phyloP scores from a whole-genome alignment of 2,797 vertebrate genomes.

The Lateolabrax maculatus region DNA sequence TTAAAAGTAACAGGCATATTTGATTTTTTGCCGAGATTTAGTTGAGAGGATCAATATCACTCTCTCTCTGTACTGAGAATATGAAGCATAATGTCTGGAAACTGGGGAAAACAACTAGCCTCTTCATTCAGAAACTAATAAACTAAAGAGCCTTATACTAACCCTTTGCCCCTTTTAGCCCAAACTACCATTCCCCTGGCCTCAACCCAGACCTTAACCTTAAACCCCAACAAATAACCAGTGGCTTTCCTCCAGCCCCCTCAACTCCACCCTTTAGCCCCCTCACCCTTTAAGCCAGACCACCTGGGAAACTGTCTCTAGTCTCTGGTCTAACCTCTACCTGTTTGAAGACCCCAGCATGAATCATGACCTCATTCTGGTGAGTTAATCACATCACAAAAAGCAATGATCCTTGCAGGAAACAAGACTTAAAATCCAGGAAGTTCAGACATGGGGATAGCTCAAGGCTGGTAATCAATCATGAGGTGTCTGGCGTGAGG shows the following conservation, averaged over 20 bases:
- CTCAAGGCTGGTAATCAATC: constrained; percentile 81
- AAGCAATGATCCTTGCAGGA: constrained; percentile 71
- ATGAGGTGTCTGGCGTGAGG: constrained; percentile 62
- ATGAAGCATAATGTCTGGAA: not conserved
- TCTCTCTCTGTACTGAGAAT: not conserved
- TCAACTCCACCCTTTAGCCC: constrained; percentile 13
- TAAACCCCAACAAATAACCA: constrained; percentile 26
- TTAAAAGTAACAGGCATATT: not conserved
- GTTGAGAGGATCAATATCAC: not conserved
- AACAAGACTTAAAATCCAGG: constrained; percentile 75
- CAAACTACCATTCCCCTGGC: not conserved
- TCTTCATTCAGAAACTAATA: constrained; percentile 6
- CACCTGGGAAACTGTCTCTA: constrained; percentile 64
- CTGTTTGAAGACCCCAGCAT: constrained; percentile 60
- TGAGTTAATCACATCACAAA: constrained; percentile 76
- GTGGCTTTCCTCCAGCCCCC: not conserved
- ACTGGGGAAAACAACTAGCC: not conserved
- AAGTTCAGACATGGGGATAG: constrained; percentile 73
- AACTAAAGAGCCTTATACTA: not conserved
- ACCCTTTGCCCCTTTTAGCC: not conserved
- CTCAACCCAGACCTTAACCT: constrained; percentile 30
- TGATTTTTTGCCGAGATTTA: not conserved
- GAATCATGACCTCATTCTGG: constrained; percentile 71
- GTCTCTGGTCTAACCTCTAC: constrained; percentile 49
- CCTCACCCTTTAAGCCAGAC: constrained; percentile 43